Conservation (phyloP, 2,888 invertebrate genomes). For the Zygothrica quintamaculata region DNA sequence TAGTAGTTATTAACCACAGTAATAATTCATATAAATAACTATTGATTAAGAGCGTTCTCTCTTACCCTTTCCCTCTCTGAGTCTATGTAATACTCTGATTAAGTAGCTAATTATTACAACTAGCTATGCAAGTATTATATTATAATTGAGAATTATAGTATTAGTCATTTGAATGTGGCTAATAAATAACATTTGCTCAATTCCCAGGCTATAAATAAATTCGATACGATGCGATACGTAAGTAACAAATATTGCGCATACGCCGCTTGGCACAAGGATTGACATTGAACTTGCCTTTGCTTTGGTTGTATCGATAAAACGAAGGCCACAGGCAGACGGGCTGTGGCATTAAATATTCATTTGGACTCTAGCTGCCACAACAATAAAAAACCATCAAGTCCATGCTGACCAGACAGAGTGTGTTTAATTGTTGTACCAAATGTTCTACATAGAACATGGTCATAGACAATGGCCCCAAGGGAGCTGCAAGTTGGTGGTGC, state of each 20-base stretch:
- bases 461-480: conserved; percentile 32
- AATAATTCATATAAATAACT: too few relatives aligned
- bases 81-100: too few relatives aligned
- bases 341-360: conserved; percentile 71
- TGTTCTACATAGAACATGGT: conserved; percentile 45
- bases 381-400: conserved; percentile 68
- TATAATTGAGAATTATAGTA: conserved; percentile 32
- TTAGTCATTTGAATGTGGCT: neutral
- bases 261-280: conserved; percentile 46
- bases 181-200: conserved; percentile 46
- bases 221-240: too few relatives aligned
- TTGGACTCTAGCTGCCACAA: conserved; percentile 64
- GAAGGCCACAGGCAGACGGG: conserved; percentile 48
- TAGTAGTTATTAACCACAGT: too few relatives aligned
- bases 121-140: conserved; percentile 41
- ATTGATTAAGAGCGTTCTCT: too few relatives aligned
- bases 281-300: conserved; percentile 74
- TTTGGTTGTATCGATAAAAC: conserved; percentile 62
- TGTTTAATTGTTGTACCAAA: conserved; percentile 71
- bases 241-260: conserved; percentile 40
- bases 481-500: neutral
- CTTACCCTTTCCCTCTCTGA: too few relatives aligned
- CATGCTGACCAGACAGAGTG: conserved; percentile 37
- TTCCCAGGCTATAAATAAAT: conserved; percentile 46
- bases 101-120: conserved; percentile 12